Percentiles rank a stretch among this genome's conserved stretches.
Evolutionary conservation across 2,113 vertebrate genomes (phyloP).

Genomic region (Pomatorhinus ruficollis): DNA sequence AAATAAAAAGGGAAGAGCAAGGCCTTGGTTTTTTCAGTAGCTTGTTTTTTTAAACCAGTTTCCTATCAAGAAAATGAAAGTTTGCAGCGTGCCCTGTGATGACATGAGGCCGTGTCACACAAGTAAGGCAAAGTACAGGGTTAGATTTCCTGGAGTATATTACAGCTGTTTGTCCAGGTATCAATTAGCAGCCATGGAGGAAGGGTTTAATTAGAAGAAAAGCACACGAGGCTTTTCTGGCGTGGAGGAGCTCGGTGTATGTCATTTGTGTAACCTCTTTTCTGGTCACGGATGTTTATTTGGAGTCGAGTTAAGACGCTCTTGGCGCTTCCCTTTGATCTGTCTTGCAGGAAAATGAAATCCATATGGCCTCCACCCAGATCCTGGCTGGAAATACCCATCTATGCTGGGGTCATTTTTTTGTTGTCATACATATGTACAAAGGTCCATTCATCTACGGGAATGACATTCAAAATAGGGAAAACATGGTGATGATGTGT

Average conservation of each 20-base stretch:
- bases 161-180: conserved; percentile 15
- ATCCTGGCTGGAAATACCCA: neutral
- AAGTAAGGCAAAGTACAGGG: neutral
- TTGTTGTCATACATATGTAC: neutral
- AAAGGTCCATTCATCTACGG: neutral
- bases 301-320: neutral
- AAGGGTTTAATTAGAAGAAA: conserved; percentile 40
- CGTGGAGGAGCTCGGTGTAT: rapidly evolving
- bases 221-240: neutral
- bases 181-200: neutral
- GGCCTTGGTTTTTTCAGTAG: neutral
- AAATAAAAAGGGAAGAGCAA: neutral
- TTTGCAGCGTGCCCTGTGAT: neutral
- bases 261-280: conserved; percentile 29
- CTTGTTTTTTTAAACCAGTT: neutral
- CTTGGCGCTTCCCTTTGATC: conserved; percentile 20
- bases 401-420: neutral
- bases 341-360: conserved; percentile 6
- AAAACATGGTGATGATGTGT: neutral
- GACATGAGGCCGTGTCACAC: neutral
- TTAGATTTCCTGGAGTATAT: neutral
- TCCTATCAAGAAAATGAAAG: neutral
- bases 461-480: neutral
- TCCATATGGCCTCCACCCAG: conserved; percentile 7
- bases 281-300: conserved; percentile 22